Percentiles rank a stretch among this genome's conserved stretches.
phyloP scores from a whole-genome alignment of 2,888 invertebrate genomes.

The Sarcophaga variegata region DNA sequence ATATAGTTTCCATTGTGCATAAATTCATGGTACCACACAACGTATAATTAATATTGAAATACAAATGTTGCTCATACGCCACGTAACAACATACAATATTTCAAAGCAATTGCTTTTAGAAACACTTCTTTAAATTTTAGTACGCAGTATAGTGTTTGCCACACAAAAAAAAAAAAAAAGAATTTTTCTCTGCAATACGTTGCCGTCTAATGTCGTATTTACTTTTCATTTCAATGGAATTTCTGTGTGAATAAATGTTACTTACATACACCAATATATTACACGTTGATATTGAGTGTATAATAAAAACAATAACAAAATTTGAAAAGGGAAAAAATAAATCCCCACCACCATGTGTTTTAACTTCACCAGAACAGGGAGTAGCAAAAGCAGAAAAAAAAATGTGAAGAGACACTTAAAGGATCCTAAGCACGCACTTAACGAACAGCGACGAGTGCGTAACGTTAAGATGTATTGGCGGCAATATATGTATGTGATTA shows the following conservation, averaged over 20 bases:
- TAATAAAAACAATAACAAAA: not conserved
- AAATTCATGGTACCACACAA: not conserved
- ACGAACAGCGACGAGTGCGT: constrained; percentile 47
- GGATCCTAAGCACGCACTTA: constrained; percentile 58
- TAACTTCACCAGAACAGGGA: not conserved
- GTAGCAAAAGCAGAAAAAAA: not conserved
- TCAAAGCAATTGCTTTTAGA: too few relatives aligned
- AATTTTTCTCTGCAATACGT: too few relatives aligned
- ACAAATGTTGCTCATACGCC: not conserved
- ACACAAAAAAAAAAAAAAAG: too few relatives aligned
- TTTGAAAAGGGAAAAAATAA: not conserved
- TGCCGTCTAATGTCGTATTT: not conserved
- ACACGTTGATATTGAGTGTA: not conserved
- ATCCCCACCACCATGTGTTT: not conserved
- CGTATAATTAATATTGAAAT: not conserved
- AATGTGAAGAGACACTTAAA: constrained; percentile 46
- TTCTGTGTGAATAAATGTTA: not conserved
- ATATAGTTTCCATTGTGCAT: too few relatives aligned
- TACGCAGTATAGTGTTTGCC: too few relatives aligned
- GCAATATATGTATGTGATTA: not conserved
- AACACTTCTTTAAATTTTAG: too few relatives aligned
- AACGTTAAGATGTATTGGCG: constrained; percentile 21
- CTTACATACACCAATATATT: not conserved
- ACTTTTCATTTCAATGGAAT: not conserved
- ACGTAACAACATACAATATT: not conserved